Conservation (phyloP, 1,140 invertebrate genomes). For the Drosophila persimilis region DNA sequence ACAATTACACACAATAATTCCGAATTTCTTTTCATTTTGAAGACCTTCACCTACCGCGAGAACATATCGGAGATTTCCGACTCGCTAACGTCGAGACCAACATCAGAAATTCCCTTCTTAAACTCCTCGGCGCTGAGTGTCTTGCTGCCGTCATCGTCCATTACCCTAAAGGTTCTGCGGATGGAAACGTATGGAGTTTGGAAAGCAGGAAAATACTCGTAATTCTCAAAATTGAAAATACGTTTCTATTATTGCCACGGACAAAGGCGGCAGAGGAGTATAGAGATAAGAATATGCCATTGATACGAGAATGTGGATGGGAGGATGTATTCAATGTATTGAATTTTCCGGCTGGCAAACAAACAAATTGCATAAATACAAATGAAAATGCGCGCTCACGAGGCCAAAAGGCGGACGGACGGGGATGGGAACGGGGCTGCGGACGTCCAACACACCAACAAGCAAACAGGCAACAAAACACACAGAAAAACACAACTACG, state of each 20-base stretch:
- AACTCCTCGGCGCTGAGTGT: constrained; percentile 93
- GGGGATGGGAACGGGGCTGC: constrained; percentile 1
- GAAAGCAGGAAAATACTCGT: constrained; percentile 27
- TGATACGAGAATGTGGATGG: constrained; percentile 8
- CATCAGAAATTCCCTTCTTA: constrained; percentile 89
- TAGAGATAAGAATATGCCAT: constrained; percentile 51
- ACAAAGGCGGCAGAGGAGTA: constrained; percentile 38
- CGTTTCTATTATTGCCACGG: constrained; percentile 53
- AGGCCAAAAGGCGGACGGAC: constrained; percentile 34
- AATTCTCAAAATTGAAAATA: constrained; percentile 47
- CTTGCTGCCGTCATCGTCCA: constrained; percentile 96
- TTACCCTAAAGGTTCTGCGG: constrained; percentile 91
- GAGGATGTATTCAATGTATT: constrained; percentile 63
- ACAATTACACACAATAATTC: not conserved
- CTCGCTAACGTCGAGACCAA: constrained; percentile 88
- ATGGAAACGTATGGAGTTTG: not conserved
- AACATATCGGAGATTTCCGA: constrained; percentile 88
- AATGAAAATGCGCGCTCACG: constrained; percentile 68
- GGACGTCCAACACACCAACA: constrained; percentile 36
- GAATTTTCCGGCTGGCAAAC: constrained; percentile 76
- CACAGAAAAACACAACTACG: constrained; percentile 3
- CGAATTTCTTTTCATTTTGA: not conserved
- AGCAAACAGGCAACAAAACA: constrained; percentile 13
- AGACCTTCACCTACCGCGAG: constrained; percentile 32
- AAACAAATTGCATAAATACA: constrained; percentile 81